Conservation (phyloP, 2,113 vertebrate species). For the Columbina picui region DNA sequence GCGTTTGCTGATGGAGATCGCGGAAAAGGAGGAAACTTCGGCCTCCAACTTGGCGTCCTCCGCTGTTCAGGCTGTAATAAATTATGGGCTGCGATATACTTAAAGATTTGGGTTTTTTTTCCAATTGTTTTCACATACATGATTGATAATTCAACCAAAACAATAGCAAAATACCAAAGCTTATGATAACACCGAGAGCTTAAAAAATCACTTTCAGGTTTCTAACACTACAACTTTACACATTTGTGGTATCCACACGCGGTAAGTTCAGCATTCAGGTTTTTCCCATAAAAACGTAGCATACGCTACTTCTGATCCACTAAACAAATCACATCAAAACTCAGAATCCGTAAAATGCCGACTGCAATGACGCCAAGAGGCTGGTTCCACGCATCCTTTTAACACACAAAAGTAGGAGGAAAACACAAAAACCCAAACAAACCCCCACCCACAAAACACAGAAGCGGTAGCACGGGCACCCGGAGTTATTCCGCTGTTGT, state of each 20-base stretch:
- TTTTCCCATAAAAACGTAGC: neutral
- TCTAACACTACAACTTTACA: neutral
- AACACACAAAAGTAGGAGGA: neutral
- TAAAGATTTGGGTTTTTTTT: neutral
- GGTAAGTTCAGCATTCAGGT: neutral
- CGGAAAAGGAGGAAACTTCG: too few species aligned
- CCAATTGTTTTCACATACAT: slow-evolving; percentile 34
- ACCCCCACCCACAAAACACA: neutral
- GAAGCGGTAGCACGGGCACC: neutral
- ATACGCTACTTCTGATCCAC: neutral
- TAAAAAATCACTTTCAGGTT: neutral
- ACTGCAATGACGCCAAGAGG: neutral
- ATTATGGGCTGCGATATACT: rapidly evolving
- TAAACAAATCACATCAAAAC: neutral
- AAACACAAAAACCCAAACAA: neutral
- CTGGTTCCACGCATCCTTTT: neutral
- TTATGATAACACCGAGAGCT: neutral
- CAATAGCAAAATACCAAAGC: slow-evolving; percentile 37
- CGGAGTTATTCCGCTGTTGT: neutral
- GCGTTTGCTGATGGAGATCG: rapidly evolving
- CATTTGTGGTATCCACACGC: neutral
- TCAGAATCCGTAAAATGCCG: neutral
- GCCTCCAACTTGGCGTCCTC: neutral
- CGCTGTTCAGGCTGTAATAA: rapidly evolving
- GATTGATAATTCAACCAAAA: slow-evolving; percentile 47